phyloP scores from a whole-genome alignment of 2,888 invertebrate species.

The Oegoconia quadripuncta region DNA sequence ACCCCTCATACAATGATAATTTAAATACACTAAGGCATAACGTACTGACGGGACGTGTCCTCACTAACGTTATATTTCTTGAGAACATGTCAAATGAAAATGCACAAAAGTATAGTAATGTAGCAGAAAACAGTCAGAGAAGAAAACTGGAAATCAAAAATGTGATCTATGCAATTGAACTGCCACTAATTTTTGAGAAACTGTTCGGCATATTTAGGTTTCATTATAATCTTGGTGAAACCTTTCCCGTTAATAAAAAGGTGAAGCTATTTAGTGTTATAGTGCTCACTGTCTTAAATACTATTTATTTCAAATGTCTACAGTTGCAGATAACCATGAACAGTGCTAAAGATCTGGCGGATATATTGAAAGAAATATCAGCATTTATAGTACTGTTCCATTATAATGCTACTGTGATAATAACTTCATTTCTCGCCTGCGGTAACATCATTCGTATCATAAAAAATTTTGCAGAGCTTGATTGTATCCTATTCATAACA shows the following conservation, averaged over 20 bases:
- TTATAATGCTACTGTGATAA: constrained; percentile 29
- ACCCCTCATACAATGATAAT: too few species aligned
- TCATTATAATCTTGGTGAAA: constrained; percentile 23
- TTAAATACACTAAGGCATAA: too few species aligned
- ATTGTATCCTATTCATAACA: constrained; percentile 30
- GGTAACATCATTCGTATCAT: constrained; percentile 32
- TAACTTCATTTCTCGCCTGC: constrained; percentile 30
- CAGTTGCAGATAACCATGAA: constrained; percentile 17
- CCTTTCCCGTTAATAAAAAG: constrained; percentile 35
- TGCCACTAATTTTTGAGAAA: constrained; percentile 32
- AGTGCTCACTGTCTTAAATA: constrained; percentile 19
- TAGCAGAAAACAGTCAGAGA: too few species aligned
- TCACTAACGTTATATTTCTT: too few species aligned
- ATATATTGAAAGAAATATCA: constrained; percentile 31
- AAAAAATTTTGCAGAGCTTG: constrained; percentile 34
- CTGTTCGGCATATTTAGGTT: constrained; percentile 46
- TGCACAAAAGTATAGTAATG: too few species aligned
- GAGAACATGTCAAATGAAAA: too few species aligned
- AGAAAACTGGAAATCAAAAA: constrained; percentile 20
- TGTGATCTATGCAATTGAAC: constrained; percentile 28
- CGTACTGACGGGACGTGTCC: too few species aligned
- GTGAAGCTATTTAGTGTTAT: constrained; percentile 25
- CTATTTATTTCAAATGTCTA: constrained; percentile 20
- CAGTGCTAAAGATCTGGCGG: constrained; percentile 20
- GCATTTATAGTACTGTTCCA: constrained; percentile 34